Conservation (phyloP, 1,140 invertebrate species). For the Hesperophylax magnus region DNA sequence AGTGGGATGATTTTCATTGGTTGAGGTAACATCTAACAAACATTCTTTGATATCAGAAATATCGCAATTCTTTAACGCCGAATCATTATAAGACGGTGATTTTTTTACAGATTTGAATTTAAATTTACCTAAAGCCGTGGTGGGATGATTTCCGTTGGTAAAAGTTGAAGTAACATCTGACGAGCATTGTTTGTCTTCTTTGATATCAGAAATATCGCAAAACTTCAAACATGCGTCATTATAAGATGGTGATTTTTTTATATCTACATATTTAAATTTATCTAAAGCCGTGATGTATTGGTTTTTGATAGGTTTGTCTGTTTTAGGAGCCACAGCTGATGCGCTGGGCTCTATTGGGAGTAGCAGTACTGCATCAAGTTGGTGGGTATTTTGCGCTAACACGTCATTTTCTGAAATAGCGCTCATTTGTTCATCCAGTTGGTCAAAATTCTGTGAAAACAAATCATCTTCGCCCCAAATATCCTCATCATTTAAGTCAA, state of each 20-base stretch:
- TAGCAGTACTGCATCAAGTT: no score
- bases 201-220: neutral
- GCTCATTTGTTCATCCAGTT: conserved; percentile 19
- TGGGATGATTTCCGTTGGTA: neutral
- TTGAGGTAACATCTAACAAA: no score
- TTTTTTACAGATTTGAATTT: neutral
- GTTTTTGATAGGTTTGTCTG: no score
- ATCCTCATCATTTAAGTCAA: conserved; percentile 20
- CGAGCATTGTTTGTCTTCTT: neutral
- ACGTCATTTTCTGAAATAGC: no score
- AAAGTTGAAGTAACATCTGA: neutral
- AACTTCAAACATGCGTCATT: neutral
- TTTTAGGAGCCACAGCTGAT: no score
- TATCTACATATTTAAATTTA: neutral
- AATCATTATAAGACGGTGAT: neutral
- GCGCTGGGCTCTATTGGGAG: no score
- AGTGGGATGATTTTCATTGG: neutral
- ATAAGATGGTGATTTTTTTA: neutral
- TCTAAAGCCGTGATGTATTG: neutral
- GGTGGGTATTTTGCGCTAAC: no score
- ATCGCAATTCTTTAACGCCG: neutral
- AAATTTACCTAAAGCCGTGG: neutral
- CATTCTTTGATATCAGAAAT: neutral
- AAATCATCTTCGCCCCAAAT: conserved; percentile 43
- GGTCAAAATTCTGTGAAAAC: conserved; percentile 41